Evolutionary conservation across 2,888 invertebrate genomes (phyloP).

Genomic region (Lasioglossum malachurum): DNA sequence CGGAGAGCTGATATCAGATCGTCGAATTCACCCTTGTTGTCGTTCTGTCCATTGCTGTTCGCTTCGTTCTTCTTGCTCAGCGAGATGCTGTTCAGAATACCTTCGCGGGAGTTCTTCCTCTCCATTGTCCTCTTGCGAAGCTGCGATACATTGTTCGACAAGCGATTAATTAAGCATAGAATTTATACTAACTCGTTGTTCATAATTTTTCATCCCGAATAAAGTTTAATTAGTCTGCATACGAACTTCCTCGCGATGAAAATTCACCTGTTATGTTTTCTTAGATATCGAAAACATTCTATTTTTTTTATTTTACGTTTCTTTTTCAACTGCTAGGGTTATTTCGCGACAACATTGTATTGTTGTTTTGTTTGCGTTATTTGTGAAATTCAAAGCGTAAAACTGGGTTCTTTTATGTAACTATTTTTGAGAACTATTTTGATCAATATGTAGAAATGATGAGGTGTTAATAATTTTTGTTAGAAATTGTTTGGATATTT

Average conservation of each 20-base stretch:
- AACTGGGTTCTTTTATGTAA: no score
- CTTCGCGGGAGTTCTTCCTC: conserved; percentile 92
- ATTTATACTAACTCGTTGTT: neutral
- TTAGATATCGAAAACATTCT: no score
- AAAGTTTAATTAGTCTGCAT: no score
- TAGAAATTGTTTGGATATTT: neutral
- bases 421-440: no score
- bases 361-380: no score
- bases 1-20: conserved; percentile 97
- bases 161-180: neutral
- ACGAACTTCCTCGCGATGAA: no score
- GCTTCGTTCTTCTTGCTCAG: conserved; percentile 87
- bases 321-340: no score
- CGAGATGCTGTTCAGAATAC: conserved; percentile 91
- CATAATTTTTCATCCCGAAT: neutral
- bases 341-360: no score
- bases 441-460: no score
- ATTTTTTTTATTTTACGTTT: no score
- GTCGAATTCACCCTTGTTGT: conserved; percentile 95
- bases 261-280: no score
- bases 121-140: conserved; percentile 95
- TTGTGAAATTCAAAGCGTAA: no score
- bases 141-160: conserved; percentile 79
- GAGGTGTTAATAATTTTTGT: neutral
- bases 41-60: conserved; percentile 87